phyloP scores from a whole-genome alignment of 2,888 invertebrate genomes.

The Endomychus coccineus region DNA sequence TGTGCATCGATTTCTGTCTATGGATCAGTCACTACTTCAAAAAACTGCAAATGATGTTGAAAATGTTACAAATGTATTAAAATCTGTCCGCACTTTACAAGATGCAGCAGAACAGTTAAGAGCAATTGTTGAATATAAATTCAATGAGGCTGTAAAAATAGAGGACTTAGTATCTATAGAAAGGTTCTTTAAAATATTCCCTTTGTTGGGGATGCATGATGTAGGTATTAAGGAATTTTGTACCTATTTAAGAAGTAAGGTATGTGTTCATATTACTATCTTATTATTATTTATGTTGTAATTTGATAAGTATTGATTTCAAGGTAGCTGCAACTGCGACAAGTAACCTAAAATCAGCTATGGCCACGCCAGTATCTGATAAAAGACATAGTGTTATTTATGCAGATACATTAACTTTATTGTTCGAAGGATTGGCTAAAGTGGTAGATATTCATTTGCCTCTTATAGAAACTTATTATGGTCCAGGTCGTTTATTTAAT shows the following conservation, averaged over 20 bases:
- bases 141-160: slow-evolving; percentile 83
- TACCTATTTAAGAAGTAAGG: slow-evolving; percentile 76
- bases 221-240: slow-evolving; percentile 86
- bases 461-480: slow-evolving; percentile 82
- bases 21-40: slow-evolving; percentile 78
- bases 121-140: slow-evolving; percentile 66
- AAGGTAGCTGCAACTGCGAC: slow-evolving; percentile 60
- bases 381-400: slow-evolving; percentile 70
- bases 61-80: slow-evolving; percentile 61
- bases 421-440: slow-evolving; percentile 80
- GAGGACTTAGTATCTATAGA: slow-evolving; percentile 88
- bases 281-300: slow-evolving; percentile 5
- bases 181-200: slow-evolving; percentile 94
- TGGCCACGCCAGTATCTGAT: slow-evolving; percentile 58
- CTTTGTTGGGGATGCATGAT: slow-evolving; percentile 82
- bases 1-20: slow-evolving; percentile 85
- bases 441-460: slow-evolving; percentile 84
- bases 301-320: slow-evolving; percentile 15
- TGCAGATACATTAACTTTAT: slow-evolving; percentile 75
- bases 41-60: slow-evolving; percentile 71
- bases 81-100: slow-evolving; percentile 64
- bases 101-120: slow-evolving; percentile 67
- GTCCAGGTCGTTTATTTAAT: slow-evolving; percentile 64
- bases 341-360: slow-evolving; percentile 61
- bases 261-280: too few relatives aligned